phyloP scores from a whole-genome alignment of 2,797 vertebrate genomes.

The Lindbergichthys nudifrons region DNA sequence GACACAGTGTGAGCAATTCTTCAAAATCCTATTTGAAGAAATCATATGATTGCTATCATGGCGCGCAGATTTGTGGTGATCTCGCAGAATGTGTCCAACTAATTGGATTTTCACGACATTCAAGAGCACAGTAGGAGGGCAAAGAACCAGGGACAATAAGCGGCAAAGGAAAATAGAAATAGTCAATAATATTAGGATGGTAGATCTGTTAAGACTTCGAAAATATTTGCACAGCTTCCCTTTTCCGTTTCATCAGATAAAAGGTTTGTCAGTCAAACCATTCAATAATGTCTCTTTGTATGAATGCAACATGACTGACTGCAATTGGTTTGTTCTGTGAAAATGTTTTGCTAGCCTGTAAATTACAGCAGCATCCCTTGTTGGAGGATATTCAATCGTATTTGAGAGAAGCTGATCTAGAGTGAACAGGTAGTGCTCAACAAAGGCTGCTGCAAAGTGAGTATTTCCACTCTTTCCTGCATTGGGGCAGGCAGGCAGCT shows the following conservation, averaged over 20 bases:
- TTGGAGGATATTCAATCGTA: constrained; percentile 53
- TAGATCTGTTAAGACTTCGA: constrained; percentile 31
- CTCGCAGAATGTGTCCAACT: constrained; percentile 69
- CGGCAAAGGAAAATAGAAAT: constrained; percentile 19
- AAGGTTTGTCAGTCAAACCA: constrained; percentile 35
- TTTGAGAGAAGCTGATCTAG: constrained; percentile 52
- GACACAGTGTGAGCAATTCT: constrained; percentile 60
- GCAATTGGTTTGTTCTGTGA: constrained; percentile 33
- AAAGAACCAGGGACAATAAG: constrained; percentile 4
- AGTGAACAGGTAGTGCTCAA: constrained; percentile 47
- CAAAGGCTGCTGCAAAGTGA: constrained; percentile 55
- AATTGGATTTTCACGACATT: constrained; percentile 77
- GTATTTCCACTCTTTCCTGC: constrained; percentile 47
- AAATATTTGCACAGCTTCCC: constrained; percentile 31
- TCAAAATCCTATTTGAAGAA: constrained; percentile 76
- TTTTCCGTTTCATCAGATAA: constrained; percentile 28
- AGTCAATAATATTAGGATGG: constrained; percentile 33
- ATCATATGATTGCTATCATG: constrained; percentile 72
- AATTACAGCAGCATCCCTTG: constrained; percentile 40
- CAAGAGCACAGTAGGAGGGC: constrained; percentile 46
- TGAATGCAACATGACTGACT: constrained; percentile 32
- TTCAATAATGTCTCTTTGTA: constrained; percentile 19
- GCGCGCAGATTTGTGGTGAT: constrained; percentile 57
- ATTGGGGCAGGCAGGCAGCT: constrained; percentile 50
- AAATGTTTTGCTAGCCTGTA: constrained; percentile 24